Evolutionary conservation across 2,113 vertebrate genomes (phyloP).

Genomic region (Hippocampus guttulatus): DNA sequence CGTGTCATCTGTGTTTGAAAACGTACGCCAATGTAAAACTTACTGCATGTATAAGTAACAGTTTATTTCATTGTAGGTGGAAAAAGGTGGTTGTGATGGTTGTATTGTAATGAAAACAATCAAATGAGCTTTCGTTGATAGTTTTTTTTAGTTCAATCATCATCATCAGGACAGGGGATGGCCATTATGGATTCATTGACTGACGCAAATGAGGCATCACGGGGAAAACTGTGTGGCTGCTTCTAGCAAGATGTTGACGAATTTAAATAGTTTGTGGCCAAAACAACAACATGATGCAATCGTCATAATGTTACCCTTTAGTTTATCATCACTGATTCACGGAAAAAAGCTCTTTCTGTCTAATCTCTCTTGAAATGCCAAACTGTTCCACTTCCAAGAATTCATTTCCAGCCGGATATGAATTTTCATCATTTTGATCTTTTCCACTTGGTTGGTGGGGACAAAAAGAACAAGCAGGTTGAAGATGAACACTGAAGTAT

Average conservation of each 20-base stretch:
- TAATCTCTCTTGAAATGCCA: background rate
- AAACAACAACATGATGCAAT: background rate
- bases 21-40: too few species aligned
- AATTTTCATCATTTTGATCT: conserved; percentile 32
- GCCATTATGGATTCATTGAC: background rate
- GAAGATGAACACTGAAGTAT: conserved; percentile 45
- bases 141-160: background rate
- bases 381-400: conserved; percentile 6
- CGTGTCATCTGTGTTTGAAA: too few species aligned
- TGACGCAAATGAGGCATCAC: background rate
- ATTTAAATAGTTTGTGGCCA: background rate
- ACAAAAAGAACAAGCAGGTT: conserved; percentile 18
- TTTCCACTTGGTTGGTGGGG: conserved; percentile 31
- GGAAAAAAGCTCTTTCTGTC: background rate
- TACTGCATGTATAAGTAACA: background rate
- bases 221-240: background rate
- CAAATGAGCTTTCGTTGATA: too few species aligned
- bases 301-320: background rate
- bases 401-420: conserved; percentile 8
- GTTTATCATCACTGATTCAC: background rate
- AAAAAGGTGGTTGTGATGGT: background rate
- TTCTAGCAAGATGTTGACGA: background rate
- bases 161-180: background rate
- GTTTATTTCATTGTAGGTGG: background rate
- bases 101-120: too few species aligned